Evolutionary conservation across 2,888 invertebrate species (phyloP), one percentile per base, ranked within the genome.

Genomic region (Cremastobaeus sp.): DNA sequence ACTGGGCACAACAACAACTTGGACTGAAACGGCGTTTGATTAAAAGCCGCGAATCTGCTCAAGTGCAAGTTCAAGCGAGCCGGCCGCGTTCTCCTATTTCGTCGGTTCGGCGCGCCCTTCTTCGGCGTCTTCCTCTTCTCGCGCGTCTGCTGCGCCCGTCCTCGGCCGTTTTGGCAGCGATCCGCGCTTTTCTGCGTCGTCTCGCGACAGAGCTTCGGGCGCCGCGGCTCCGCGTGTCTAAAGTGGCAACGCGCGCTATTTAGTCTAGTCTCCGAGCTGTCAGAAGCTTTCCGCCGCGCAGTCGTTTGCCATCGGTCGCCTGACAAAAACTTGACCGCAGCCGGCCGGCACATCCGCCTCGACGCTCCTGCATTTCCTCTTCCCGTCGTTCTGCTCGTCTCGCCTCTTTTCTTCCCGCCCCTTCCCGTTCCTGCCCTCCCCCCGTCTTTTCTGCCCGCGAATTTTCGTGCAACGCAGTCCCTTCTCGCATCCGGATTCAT

Each of bases 151-250:
- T 55, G 60, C 62, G 47, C 71, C 64, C 76, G 57, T 71, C 45
- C 57, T 57, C 71, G 68, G 15, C 17, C 34, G 41, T 66, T 74
- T 76, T 76, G 76, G 76, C 76, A 76, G 25, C 65, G 70, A 30
- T 76, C 74, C 76, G 74, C 60, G 68, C 71, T 74, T 74, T 76
- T 74, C 74, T 76, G 74, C 74, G 76, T 73, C 76, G 76, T 68
- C 68, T 70, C 74, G 65, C 50, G 66, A 60, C 69, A 47, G 48
- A 47, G 62, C 66, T 72, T 65, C 17, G 43, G 52, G 73, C 73
- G 68, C 62, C 73, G 68, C 55, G 37, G 48, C 39, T 66, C 59
- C 28, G 14, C 30, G 34, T 39, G 57, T 37, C 65, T 20, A 18
- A 20, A 32, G 65, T 25, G 62, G 48, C 55, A 41, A 47, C 59